Evolutionary conservation across 2,888 invertebrate genomes (phyloP), one percentile per base, ranked within the genome.

Genomic region (Harpalus rubripes): DNA sequence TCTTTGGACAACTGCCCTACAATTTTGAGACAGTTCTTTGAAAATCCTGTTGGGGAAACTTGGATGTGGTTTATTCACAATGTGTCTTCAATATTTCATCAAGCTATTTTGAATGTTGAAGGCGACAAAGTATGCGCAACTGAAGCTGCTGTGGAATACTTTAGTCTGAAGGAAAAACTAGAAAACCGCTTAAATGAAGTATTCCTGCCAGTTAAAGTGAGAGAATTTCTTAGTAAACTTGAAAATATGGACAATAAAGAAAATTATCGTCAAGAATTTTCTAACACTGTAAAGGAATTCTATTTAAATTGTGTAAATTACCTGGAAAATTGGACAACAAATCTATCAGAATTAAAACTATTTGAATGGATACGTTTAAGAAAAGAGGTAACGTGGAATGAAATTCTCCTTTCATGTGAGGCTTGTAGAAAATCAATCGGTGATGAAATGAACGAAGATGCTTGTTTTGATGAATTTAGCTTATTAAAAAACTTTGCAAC

Each of bases 31-130:
- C 74, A 74, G n/a, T 81, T 85, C 74, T 85, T 85, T 63, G 8
- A 81, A 15, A 81, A 85, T 61, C 81, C 74, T 0, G n/a, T 15
- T 16, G 6, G 52, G 61, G 81, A 85, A 85, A 59, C 61, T 76
- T 85, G 61, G 81, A 81, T 85, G 85, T 85, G 81, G 22, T 22
- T 22, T 85, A 16, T 85, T 26, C 74, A 85, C 81, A 85, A 85
- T 39, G 32, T 81, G 12, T 52, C 81, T 1, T 82, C 82, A 58
- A 7, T 85, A n/a, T 81, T 85, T 52, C 81, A 85, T 16, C 52
- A 74, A 52, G 76, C 15, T 1, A 76, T 85, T 76, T 63, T 82
- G 59, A 63, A 82, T 44, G 63, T 82, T 10, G 82, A 85, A 16
- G 82, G 65, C 26, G 82, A 82, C 26, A 82, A 85, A 58, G 32